A percentile compares a stretch with the other conserved stretches of the same genome.
phyloP scores from a whole-genome alignment of 2,797 vertebrate species.

The Alfaro cultratus region DNA sequence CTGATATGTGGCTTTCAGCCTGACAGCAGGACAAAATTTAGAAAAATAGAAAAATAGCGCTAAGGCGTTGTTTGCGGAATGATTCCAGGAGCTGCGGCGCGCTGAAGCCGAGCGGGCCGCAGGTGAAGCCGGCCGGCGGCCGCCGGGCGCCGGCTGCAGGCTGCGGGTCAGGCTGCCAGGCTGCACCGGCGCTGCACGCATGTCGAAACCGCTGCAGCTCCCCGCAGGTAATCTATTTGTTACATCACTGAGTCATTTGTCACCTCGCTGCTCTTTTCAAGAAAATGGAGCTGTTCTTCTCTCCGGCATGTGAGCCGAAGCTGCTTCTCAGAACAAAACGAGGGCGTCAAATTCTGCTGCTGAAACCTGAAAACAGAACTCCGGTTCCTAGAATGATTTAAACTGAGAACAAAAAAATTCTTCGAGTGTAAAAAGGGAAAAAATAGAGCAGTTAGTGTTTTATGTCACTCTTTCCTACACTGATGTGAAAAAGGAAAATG shows the following conservation, averaged over 20 bases:
- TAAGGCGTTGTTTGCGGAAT: background rate
- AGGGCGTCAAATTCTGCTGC: constrained; percentile 59
- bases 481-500: constrained; percentile 27
- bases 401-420: constrained; percentile 32
- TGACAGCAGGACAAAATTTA: background rate
- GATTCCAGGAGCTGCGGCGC: background rate
- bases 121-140: too few relatives aligned
- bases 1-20: background rate
- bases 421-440: constrained; percentile 42
- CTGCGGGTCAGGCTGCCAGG: too few relatives aligned
- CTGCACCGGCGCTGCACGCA: constrained; percentile 1
- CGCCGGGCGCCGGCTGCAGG: too few relatives aligned
- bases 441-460: constrained; percentile 31
- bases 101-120: background rate
- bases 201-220: constrained; percentile 36
- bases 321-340: constrained; percentile 78
- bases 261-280: constrained; percentile 73
- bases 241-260: constrained; percentile 54
- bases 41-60: background rate
- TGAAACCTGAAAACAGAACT: constrained; percentile 61
- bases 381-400: constrained; percentile 77
- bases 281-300: constrained; percentile 53
- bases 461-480: constrained; percentile 45
- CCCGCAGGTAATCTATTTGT: constrained; percentile 23
- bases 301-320: constrained; percentile 56